Conservation (phyloP, 2,888 invertebrate genomes). For the Synanthedon vespiformis region DNA sequence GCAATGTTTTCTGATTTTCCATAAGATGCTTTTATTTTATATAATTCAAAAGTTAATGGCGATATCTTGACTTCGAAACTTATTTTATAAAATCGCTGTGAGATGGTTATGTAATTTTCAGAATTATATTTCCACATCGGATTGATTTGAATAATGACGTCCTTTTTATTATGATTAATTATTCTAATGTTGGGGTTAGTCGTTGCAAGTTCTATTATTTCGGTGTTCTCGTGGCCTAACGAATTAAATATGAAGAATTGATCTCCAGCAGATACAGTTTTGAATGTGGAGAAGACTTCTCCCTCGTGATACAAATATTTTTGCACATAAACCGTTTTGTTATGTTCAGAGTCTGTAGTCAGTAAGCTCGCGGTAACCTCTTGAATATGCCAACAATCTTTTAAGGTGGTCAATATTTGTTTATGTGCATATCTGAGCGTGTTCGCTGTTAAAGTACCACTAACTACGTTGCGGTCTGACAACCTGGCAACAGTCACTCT, state of each 20-base stretch:
- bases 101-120: constrained; percentile 36
- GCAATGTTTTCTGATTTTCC: constrained; percentile 40
- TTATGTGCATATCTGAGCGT: constrained; percentile 88
- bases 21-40: constrained; percentile 58
- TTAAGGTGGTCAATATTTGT: constrained; percentile 58
- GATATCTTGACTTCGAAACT: constrained; percentile 81
- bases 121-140: constrained; percentile 47
- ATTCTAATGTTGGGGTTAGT: constrained; percentile 80
- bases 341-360: constrained; percentile 80
- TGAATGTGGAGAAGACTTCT: constrained; percentile 44
- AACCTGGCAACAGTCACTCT: constrained; percentile 86
- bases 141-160: constrained; percentile 49
- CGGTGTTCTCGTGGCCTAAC: constrained; percentile 80
- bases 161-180: constrained; percentile 73
- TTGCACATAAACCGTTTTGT: constrained; percentile 71
- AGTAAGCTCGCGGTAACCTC: constrained; percentile 56
- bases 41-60: constrained; percentile 80
- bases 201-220: constrained; percentile 80
- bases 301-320: constrained; percentile 53
- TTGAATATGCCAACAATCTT: constrained; percentile 54
- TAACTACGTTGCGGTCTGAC: constrained; percentile 97
- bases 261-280: constrained; percentile 67
- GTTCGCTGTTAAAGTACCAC: constrained; percentile 88
- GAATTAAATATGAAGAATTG: constrained; percentile 87
- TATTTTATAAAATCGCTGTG: constrained; percentile 68